Conservation (phyloP, 1,140 invertebrate species). For the Ceratina calcarata region DNA sequence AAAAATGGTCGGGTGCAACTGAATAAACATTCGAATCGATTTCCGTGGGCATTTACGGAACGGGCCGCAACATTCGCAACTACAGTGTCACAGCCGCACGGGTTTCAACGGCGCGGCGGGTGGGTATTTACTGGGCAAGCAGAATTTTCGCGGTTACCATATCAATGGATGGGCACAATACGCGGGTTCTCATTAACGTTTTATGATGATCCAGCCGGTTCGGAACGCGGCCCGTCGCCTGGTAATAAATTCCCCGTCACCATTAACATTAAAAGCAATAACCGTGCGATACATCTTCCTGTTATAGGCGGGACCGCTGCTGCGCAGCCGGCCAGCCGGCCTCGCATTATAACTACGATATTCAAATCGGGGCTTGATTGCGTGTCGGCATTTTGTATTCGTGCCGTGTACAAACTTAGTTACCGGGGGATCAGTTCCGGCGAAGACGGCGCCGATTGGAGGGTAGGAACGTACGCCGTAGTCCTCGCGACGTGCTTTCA, state of each 20-base stretch:
- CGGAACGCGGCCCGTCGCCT: not conserved
- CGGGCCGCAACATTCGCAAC: conserved; percentile 37
- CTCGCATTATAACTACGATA: conserved; percentile 34
- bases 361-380: conserved; percentile 31
- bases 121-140: conserved; percentile 40
- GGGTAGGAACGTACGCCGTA: conserved; percentile 2
- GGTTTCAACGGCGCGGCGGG: conserved; percentile 3
- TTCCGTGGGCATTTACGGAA: conserved; percentile 39
- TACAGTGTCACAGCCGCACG: not conserved
- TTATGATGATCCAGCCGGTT: conserved; percentile 55
- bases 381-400: conserved; percentile 44
- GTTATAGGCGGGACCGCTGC: not conserved
- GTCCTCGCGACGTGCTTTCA: conserved; percentile 3
- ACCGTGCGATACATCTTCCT: conserved; percentile 35
- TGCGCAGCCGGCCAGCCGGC: not conserved
- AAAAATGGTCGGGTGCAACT: conserved; percentile 1
- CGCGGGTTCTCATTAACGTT: conserved; percentile 53
- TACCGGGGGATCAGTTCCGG: conserved; percentile 34
- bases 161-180: conserved; percentile 44
- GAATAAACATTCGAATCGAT: conserved; percentile 48
- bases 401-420: conserved; percentile 37
- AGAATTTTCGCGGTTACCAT: conserved; percentile 46
- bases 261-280: conserved; percentile 53
- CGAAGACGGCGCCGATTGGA: conserved; percentile 26
- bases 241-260: conserved; percentile 40